These are phyloP conservation scores for Cyprinodon variegatus DNA, from an alignment of 2,113 vertebrate species.

Conservation along the genomic window DNA sequence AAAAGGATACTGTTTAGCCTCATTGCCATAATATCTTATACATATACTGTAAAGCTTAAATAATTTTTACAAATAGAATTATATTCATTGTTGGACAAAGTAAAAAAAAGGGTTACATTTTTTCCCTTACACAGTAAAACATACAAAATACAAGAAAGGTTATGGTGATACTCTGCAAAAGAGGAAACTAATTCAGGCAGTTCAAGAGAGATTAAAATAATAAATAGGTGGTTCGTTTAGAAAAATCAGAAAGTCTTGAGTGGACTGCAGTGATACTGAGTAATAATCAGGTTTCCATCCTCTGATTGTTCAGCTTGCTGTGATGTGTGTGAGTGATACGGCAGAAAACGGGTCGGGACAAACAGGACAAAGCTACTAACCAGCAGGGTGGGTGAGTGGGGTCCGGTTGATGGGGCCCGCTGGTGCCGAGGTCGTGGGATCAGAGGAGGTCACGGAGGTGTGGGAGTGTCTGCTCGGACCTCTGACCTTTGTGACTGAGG, in stretches of 20 bases:
- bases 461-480: conserved; percentile 76
- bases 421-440: conserved; percentile 75
- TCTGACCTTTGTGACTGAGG: conserved; percentile 77
- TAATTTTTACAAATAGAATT: too few species aligned
- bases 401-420: conserved; percentile 27
- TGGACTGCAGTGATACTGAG: not conserved
- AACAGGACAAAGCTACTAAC: conserved; percentile 73
- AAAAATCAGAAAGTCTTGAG: not conserved
- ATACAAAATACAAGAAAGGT: not conserved
- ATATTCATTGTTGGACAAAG: too few species aligned
- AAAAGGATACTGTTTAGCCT: too few species aligned
- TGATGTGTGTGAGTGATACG: conserved; percentile 58
- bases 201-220: not conserved
- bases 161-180: not conserved
- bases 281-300: conserved; percentile 6
- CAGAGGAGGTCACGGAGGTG: conserved; percentile 72
- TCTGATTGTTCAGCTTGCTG: conserved; percentile 8
- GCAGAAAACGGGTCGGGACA: conserved; percentile 66
- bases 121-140: not conserved
- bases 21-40: too few species aligned
- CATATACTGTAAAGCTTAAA: too few species aligned
- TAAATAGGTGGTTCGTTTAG: not conserved
- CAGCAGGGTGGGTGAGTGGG: conserved; percentile 43
- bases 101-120: not conserved
- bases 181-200: not conserved